phyloP scores from a whole-genome alignment of 2,888 invertebrate genomes.

The Byasa hedistus region DNA sequence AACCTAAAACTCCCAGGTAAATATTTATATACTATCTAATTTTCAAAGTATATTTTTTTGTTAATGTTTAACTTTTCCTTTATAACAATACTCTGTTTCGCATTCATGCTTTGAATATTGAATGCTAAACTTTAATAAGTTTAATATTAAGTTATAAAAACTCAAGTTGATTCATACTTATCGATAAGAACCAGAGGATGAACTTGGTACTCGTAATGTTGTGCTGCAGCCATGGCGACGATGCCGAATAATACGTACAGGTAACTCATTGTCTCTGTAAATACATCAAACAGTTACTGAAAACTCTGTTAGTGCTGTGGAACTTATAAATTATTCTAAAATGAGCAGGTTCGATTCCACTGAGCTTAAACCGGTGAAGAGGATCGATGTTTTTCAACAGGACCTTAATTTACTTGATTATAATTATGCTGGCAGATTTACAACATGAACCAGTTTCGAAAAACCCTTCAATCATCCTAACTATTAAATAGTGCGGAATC shows the following conservation, averaged over 20 bases:
- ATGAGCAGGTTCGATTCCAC: too few relatives aligned
- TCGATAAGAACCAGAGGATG: neutral
- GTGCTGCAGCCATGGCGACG: neutral
- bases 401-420: too few relatives aligned
- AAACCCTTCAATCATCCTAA: too few relatives aligned
- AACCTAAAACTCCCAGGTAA: too few relatives aligned
- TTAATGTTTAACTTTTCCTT: too few relatives aligned
- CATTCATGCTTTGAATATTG: too few relatives aligned
- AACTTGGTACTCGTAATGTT: neutral
- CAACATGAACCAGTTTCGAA: neutral
- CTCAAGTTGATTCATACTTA: neutral
- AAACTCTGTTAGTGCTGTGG: neutral
- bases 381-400: too few relatives aligned
- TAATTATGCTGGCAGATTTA: neutral
- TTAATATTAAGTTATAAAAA: neutral
- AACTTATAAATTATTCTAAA: neutral
- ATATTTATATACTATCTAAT: too few relatives aligned
- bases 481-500: too few relatives aligned
- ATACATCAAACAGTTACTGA: neutral
- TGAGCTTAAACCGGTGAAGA: too few relatives aligned
- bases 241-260: constrained; percentile 8
- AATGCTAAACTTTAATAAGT: neutral
- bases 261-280: constrained; percentile 14
- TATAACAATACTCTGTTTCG: too few relatives aligned
- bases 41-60: too few relatives aligned